Evolutionary conservation across 2,113 vertebrate species (phyloP).

Genomic region (Ia io): DNA sequence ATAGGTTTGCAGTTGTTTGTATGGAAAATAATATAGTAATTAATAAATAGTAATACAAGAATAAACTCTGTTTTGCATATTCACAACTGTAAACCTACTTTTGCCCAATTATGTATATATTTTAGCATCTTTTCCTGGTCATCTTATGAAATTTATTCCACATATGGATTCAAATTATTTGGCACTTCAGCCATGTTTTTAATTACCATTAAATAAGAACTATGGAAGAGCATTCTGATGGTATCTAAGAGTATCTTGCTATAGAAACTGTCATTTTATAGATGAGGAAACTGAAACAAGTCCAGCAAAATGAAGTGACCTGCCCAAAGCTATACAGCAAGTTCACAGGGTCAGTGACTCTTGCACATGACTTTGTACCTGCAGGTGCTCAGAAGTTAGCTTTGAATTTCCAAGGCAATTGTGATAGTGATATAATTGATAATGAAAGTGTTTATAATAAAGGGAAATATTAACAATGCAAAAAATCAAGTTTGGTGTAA

Average conservation of each 20-base stretch:
- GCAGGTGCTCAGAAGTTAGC: not conserved
- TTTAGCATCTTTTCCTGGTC: not conserved
- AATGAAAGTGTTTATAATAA: not conserved
- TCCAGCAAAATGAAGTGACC: not conserved
- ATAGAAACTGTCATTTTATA: not conserved
- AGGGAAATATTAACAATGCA: not conserved
- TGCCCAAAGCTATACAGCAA: not conserved
- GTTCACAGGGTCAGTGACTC: not conserved
- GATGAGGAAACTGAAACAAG: not conserved
- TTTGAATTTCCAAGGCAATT: not conserved
- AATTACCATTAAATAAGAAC: not conserved
- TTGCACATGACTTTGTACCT: not conserved
- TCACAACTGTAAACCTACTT: not conserved
- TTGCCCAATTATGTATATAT: not conserved
- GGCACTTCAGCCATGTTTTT: not conserved
- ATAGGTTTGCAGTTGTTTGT: not conserved
- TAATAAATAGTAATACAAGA: not conserved
- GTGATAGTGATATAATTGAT: not conserved
- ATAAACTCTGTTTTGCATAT: not conserved
- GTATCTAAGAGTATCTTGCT: not conserved
- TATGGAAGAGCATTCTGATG: slow-evolving; percentile 4
- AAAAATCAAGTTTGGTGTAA: not conserved
- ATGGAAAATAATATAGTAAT: not conserved
- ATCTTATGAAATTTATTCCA: not conserved
- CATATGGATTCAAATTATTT: slow-evolving; percentile 11